phyloP scores from a whole-genome alignment of 2,113 vertebrate genomes.

The Dendropsophus ebraccatus region DNA sequence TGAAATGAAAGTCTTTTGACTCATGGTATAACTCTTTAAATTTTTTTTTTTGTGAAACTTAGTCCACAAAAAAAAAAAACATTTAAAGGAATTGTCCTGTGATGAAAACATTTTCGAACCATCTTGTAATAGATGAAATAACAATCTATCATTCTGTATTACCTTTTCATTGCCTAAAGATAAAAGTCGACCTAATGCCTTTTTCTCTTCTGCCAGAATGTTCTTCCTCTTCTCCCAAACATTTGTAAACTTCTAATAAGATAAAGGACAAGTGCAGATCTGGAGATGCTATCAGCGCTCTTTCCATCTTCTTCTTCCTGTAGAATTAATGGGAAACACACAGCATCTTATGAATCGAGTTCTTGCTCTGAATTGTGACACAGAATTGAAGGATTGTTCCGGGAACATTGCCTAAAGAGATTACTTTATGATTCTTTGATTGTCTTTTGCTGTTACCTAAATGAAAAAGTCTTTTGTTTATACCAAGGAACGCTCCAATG shows the following conservation, averaged over 20 bases:
- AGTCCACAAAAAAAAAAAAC: too few species aligned
- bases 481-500: conserved; percentile 8
- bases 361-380: conserved; percentile 3
- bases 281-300: not conserved
- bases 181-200: not conserved
- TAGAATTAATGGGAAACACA: not conserved
- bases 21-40: too few species aligned
- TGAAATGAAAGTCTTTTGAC: too few species aligned
- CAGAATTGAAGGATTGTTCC: conserved; percentile 1
- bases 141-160: not conserved
- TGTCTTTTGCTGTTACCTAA: conserved; percentile 23
- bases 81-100: too few species aligned
- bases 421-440: conserved; percentile 4
- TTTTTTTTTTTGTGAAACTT: too few species aligned
- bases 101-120: too few species aligned
- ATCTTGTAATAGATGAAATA: not conserved
- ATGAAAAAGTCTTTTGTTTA: conserved; percentile 17
- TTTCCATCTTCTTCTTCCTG: not conserved
- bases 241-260: not conserved
- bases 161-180: not conserved
- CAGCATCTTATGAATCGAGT: not conserved
- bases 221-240: not conserved
- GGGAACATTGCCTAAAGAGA: conserved; percentile 22
- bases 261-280: not conserved
- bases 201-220: not conserved